A percentile compares a stretch with the other conserved stretches of the same genome.
phyloP scores from a whole-genome alignment of 2,888 invertebrate genomes.

The Amorpha juglandis region DNA sequence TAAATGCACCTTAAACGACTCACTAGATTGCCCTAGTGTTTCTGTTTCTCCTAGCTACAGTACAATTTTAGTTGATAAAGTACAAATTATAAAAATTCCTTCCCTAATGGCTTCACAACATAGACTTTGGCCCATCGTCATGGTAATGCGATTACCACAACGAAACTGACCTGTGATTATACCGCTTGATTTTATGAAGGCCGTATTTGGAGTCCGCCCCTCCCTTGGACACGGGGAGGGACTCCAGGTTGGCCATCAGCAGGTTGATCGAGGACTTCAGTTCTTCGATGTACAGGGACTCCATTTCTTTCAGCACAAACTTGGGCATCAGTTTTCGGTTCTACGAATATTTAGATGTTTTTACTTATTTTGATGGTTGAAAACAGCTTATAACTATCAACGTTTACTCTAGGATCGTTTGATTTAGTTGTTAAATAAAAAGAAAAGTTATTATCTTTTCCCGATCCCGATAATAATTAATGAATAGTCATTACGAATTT shows the following conservation, averaged over 20 bases:
- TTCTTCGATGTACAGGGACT: slow-evolving; percentile 99
- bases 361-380: no score
- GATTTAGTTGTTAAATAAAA: no score
- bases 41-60: no score
- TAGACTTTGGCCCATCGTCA: slow-evolving; percentile 39
- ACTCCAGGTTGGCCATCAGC: slow-evolving; percentile 99
- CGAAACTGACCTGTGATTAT: slow-evolving; percentile 95
- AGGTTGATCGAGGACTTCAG: slow-evolving; percentile 98
- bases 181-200: slow-evolving; percentile 98
- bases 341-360: slow-evolving; percentile 72
- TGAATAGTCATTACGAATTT: no score
- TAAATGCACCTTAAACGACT: no score
- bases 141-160: slow-evolving; percentile 24
- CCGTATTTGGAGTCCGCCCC: slow-evolving; percentile 99
- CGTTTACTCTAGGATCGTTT: no score
- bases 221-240: slow-evolving; percentile 98
- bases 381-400: no score
- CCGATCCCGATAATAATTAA: no score
- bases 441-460: no score
- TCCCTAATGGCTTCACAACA: slow-evolving; percentile 34
- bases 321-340: slow-evolving; percentile 99
- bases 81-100: slow-evolving; percentile 20
- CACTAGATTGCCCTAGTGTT: no score
- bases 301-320: slow-evolving; percentile 99
- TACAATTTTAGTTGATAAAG: background rate